phyloP scores from a whole-genome alignment of 2,113 vertebrate genomes.

The Limanda limanda region DNA sequence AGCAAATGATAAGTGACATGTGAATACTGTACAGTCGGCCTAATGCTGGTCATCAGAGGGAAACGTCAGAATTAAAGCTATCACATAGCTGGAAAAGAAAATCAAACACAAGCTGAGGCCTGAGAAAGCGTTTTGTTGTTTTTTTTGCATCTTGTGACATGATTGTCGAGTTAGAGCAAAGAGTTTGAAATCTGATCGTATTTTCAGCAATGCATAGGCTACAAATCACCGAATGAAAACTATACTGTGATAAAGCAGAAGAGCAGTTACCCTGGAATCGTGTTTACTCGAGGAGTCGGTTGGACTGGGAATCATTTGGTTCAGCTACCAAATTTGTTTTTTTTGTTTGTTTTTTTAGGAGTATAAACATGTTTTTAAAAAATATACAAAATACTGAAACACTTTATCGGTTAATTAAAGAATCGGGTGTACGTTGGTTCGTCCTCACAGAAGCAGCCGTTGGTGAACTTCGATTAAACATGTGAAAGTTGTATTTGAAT shows the following conservation, averaged over 20 bases:
- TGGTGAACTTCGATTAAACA: no score
- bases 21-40: constrained; percentile 43
- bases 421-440: no score
- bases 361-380: neutral
- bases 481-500: no score
- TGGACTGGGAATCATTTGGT: neutral
- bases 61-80: constrained; percentile 59
- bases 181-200: constrained; percentile 44
- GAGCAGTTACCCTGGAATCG: constrained; percentile 14
- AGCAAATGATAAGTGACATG: constrained; percentile 34
- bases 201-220: constrained; percentile 53
- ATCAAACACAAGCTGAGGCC: constrained; percentile 25
- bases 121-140: constrained; percentile 24
- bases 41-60: constrained; percentile 42
- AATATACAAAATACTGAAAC: neutral
- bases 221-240: constrained; percentile 3
- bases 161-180: constrained; percentile 77
- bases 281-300: neutral
- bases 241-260: constrained; percentile 17
- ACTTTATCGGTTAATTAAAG: no score
- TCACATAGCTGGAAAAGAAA: constrained; percentile 43
- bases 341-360: constrained; percentile 2
- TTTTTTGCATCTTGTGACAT: constrained; percentile 53
- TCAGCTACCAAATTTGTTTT: neutral
- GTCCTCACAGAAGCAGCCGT: no score